These are phyloP conservation scores for Scolopax rusticola DNA, from an alignment of 2,797 vertebrate genomes.

Conservation along the genomic window DNA sequence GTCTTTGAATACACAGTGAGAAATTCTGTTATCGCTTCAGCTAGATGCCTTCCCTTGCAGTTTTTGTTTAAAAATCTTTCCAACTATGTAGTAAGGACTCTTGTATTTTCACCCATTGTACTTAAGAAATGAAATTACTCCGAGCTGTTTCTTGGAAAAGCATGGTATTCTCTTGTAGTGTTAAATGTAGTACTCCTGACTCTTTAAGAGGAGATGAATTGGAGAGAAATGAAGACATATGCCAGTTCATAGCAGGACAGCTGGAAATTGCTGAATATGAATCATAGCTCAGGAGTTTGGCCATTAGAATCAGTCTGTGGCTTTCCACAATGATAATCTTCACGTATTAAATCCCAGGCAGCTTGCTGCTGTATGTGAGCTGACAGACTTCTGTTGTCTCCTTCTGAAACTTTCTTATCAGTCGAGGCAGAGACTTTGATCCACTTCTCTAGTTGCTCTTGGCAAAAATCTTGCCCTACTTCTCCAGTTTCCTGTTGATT, in stretches of 20 bases:
- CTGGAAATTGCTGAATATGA: conserved; percentile 24
- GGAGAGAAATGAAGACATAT: neutral
- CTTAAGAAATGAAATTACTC: neutral
- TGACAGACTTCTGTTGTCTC: conserved; percentile 38
- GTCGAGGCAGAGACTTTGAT: conserved; percentile 50
- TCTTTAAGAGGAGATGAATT: neutral
- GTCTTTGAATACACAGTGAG: neutral
- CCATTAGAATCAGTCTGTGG: neutral
- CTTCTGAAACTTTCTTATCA: conserved; percentile 48
- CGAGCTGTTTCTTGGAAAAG: neutral
- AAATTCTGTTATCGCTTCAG: neutral
- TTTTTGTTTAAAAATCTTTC: neutral
- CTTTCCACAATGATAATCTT: neutral
- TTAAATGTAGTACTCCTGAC: neutral
- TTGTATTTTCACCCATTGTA: neutral
- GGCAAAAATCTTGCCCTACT: conserved; percentile 61
- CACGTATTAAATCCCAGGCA: neutral
- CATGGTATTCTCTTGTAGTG: neutral
- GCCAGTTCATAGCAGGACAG: conserved; percentile 13
- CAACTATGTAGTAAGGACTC: neutral
- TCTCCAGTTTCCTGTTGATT: conserved; percentile 58
- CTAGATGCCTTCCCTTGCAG: neutral
- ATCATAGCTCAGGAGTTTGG: conserved; percentile 10
- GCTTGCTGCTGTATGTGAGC: neutral
- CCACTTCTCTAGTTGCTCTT: conserved; percentile 40